Base-by-base conservation (phyloP, 2,113 vertebrate species). In the Castor canadensis region DNA sequence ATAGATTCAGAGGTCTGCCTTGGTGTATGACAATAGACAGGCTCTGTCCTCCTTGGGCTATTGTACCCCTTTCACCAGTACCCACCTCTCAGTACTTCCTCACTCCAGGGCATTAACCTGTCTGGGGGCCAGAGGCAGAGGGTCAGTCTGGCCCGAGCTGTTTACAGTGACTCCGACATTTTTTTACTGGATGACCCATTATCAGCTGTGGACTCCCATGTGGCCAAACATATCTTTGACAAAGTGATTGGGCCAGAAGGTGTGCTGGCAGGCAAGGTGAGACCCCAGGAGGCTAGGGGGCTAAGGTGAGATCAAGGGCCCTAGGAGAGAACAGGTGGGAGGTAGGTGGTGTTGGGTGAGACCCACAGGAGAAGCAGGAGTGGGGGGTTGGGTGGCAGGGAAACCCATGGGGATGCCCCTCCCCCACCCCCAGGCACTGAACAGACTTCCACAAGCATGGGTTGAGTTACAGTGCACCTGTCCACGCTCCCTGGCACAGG, bases 211-310 rank as follows among this genome's bases (percentile, higher is more conserved):
- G 99, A 99, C 71, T 99, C 99, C 0, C 99, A 99, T 0, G 99
- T 99, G 62, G 98, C 99, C 87, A 99, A 99, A 96, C 99, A 99
- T 97, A 99, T 99, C 97, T 99, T 99, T 16, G 99, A 99, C 98
- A 98, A 99, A 26, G 99, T 99, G 83, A 99, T 99, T 0, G 99
- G 99, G 13, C 99, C 99, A 0, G 99, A 99, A 2, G 99, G 99
- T 24, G 86, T 98, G 0, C 98, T 99, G 47, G 98, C 99, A 89
- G 99, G 98, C 95, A 99, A 99, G 98, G 99, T 99, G 96, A 99
- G 98, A 64, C 64, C 81, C 64, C 76, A 24, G 45, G 87, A 66
- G 0, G 0, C 64, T 43, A 10, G 20, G 52, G 20, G 45, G 17
- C 69, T 75, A 5, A 64, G 56, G 62, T 49, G 43, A 87, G 56